phyloP scores from a whole-genome alignment of 2,113 vertebrate species.

The cattle (Bos taurus) region DNA sequence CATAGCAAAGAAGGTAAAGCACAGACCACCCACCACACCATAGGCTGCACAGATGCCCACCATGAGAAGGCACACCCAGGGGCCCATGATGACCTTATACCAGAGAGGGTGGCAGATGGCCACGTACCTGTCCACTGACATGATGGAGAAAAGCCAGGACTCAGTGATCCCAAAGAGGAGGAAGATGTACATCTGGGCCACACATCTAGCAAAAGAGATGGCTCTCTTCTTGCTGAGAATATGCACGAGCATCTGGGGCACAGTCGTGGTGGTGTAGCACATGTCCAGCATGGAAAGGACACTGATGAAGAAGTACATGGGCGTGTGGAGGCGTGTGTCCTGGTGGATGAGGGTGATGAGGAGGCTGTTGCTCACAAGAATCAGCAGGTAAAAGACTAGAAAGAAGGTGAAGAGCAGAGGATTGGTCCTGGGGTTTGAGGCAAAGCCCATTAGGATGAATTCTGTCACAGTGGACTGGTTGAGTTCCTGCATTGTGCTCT shows the following conservation, averaged over 20 bases:
- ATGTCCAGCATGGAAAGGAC: conserved; percentile 53
- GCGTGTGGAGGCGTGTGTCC: conserved; percentile 47
- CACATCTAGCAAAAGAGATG: conserved; percentile 48
- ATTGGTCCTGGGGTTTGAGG: neutral
- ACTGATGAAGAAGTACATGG: conserved; percentile 47
- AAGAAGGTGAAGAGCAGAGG: conserved; percentile 59
- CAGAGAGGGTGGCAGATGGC: conserved; percentile 60
- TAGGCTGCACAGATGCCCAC: conserved; percentile 36
- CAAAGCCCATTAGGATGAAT: conserved; percentile 57
- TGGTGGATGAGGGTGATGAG: conserved; percentile 36
- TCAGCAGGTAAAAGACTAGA: conserved; percentile 54
- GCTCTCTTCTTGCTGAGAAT: conserved; percentile 27
- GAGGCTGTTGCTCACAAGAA: conserved; percentile 46
- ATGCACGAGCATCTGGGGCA: conserved; percentile 36
- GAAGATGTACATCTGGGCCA: conserved; percentile 65
- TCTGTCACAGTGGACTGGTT: conserved; percentile 52
- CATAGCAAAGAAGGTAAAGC: conserved; percentile 58
- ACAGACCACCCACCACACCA: conserved; percentile 28
- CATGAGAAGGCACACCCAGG: conserved; percentile 10
- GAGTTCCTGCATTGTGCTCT: conserved; percentile 17
- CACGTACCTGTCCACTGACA: conserved; percentile 48
- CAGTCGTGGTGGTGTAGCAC: conserved; percentile 53
- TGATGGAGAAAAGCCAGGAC: conserved; percentile 59
- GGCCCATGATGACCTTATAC: conserved; percentile 58
- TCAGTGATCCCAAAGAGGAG: conserved; percentile 54